These are phyloP conservation scores for Phortica variegata DNA, from an alignment of 1,140 invertebrate species.

Conservation along the genomic window DNA sequence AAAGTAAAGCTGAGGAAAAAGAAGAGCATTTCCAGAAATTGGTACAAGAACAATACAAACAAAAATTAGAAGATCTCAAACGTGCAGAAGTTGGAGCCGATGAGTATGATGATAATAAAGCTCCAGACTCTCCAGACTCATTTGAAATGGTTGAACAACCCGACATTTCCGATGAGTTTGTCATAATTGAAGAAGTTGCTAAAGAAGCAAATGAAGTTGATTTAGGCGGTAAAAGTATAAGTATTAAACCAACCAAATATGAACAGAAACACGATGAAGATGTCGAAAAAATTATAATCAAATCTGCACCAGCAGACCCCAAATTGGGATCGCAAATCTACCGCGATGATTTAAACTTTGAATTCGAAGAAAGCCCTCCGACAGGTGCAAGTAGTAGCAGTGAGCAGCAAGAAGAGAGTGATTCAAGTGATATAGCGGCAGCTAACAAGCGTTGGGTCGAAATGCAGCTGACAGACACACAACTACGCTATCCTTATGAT, in stretches of 20 bases:
- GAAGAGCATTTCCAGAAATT: conserved; percentile 52
- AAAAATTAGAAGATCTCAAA: conserved; percentile 57
- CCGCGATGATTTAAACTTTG: conserved; percentile 66
- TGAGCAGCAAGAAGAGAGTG: conserved; percentile 56
- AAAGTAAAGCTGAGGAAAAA: conserved; percentile 38
- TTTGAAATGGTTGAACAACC: conserved; percentile 87
- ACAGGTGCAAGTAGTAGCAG: conserved; percentile 57
- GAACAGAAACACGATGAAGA: conserved; percentile 69
- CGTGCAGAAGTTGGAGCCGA: conserved; percentile 37
- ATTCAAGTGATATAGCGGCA: conserved; percentile 66
- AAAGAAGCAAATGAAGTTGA: conserved; percentile 80
- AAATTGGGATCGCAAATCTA: conserved; percentile 59
- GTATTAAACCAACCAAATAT: conserved; percentile 63
- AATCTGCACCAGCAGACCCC: conserved; percentile 61
- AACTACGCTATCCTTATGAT: conserved; percentile 66
- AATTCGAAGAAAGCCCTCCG: conserved; percentile 74
- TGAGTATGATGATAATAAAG: conserved; percentile 60
- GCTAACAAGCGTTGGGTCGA: conserved; percentile 85
- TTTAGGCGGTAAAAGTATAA: conserved; percentile 75
- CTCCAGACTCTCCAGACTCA: conserved; percentile 80
- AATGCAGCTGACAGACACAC: conserved; percentile 76
- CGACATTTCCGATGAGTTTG: conserved; percentile 81
- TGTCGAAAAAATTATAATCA: conserved; percentile 72
- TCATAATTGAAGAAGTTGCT: conserved; percentile 82
- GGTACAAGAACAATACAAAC: conserved; percentile 50